Conservation (phyloP, 2,113 vertebrate genomes). For the Laticauda laticaudata region DNA sequence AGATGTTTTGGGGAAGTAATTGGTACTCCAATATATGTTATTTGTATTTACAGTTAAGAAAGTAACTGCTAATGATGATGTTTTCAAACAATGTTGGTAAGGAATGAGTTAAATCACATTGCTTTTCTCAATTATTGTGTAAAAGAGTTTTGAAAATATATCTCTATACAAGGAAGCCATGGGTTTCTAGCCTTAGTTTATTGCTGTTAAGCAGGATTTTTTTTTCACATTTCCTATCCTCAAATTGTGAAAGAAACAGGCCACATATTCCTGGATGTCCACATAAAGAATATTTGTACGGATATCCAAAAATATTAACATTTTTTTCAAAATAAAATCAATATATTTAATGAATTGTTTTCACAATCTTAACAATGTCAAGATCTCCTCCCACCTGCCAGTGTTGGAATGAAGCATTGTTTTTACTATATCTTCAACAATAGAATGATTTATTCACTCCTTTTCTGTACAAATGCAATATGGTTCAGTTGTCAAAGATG, state of each 20-base stretch:
- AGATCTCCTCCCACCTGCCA: neutral
- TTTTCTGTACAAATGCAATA: neutral
- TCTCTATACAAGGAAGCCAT: neutral
- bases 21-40: neutral
- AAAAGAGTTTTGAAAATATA: neutral
- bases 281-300: neutral
- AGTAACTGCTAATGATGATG: neutral
- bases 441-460: neutral
- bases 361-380: neutral
- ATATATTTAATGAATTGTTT: neutral
- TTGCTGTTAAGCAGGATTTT: neutral
- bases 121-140: neutral
- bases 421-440: neutral
- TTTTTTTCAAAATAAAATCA: neutral
- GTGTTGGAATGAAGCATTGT: neutral
- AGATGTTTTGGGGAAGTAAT: neutral
- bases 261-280: neutral
- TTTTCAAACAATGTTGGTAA: neutral
- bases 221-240: neutral
- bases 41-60: neutral
- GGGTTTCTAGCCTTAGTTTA: neutral
- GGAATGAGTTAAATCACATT: neutral
- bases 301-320: neutral
- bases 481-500: neutral
- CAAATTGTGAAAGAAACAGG: neutral